Evolutionary conservation across 2,888 invertebrate species (phyloP).

Genomic region (Emesis russula): DNA sequence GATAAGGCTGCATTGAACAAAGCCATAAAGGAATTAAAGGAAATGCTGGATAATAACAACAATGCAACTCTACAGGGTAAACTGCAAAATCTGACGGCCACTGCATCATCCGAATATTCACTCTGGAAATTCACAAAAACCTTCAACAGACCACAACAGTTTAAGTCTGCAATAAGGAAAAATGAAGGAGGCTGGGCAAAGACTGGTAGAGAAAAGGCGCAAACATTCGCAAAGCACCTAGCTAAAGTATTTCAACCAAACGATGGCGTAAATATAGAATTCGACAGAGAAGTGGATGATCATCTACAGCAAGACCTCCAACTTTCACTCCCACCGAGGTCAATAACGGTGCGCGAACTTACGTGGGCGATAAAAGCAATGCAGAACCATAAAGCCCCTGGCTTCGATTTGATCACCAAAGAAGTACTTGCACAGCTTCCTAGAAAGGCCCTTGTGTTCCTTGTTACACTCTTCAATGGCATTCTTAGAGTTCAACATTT

Average conservation of each 20-base stretch:
- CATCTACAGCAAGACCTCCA: background rate
- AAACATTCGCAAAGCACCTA: background rate
- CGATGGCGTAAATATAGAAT: background rate
- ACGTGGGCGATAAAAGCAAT: background rate
- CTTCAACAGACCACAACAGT: background rate
- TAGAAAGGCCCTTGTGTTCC: background rate
- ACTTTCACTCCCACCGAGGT: background rate
- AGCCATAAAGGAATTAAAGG: background rate
- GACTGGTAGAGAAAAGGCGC: no score
- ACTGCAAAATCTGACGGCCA: background rate
- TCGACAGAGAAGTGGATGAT: background rate
- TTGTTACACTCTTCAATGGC: background rate
- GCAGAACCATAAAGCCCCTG: no score
- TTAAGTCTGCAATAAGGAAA: no score
- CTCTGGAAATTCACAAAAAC: background rate
- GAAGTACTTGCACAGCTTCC: no score
- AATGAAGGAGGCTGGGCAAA: no score
- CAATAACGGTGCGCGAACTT: background rate
- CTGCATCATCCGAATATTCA: no score
- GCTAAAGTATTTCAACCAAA: background rate
- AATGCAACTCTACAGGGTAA: no score
- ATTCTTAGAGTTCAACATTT: no score
- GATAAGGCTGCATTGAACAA: constrained; percentile 51
- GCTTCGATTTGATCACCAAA: no score
- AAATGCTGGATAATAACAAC: no score